Evolutionary conservation across 1,140 invertebrate species (phyloP).

Genomic region (Drosophila carrolli): DNA sequence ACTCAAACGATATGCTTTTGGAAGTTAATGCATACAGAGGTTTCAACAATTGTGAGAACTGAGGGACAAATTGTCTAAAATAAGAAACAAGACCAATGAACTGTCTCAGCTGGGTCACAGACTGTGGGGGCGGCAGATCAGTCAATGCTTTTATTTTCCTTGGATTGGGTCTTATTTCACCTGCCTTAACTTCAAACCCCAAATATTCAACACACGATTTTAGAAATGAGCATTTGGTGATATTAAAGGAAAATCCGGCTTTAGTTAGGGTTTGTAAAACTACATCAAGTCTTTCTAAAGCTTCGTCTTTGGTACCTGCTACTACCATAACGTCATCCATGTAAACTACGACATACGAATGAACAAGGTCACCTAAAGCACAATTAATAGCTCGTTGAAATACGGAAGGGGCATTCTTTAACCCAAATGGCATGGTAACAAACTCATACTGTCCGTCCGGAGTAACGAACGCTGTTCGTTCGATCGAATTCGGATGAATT

Average conservation of each 20-base stretch:
- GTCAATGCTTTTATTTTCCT: slow-evolving; percentile 1
- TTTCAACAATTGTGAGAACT: too few relatives aligned
- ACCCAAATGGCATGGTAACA: neutral
- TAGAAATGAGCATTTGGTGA: slow-evolving; percentile 6
- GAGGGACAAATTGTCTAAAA: too few relatives aligned
- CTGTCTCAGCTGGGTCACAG: neutral
- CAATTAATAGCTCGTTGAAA: neutral
- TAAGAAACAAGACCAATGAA: neutral
- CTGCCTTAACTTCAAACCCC: neutral
- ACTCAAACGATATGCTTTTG: too few relatives aligned
- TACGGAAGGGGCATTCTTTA: too few relatives aligned
- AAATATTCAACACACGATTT: slow-evolving; percentile 17
- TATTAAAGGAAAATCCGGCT: neutral
- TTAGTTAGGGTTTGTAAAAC: neutral
- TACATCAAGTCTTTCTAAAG: slow-evolving; percentile 2
- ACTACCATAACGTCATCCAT: slow-evolving; percentile 15
- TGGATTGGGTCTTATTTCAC: neutral
- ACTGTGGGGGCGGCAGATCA: slow-evolving; percentile 3
- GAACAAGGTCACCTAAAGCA: slow-evolving; percentile 1
- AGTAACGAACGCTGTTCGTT: neutral
- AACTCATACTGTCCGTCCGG: neutral
- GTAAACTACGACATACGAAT: slow-evolving; percentile 13
- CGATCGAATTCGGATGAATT: slow-evolving; percentile 1
- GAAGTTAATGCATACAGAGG: too few relatives aligned
- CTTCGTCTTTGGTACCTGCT: slow-evolving; percentile 3